Conservation (phyloP, 2,888 invertebrate species). For the Tuberolachnus salignus region DNA sequence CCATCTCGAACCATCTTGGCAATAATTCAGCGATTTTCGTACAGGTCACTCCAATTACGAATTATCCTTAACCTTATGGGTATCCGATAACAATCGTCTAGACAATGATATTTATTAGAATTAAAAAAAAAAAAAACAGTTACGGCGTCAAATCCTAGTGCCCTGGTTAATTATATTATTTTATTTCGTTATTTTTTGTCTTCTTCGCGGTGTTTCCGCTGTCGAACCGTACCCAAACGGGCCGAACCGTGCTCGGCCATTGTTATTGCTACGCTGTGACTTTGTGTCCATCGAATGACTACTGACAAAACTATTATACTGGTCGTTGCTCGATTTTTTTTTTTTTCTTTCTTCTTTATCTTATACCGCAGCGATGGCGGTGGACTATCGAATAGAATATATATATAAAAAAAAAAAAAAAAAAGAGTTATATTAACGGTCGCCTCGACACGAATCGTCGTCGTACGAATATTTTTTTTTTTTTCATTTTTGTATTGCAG, state of each 20-base stretch:
- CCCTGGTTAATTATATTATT: background rate
- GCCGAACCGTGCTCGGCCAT: conserved; percentile 29
- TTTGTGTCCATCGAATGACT: conserved; percentile 15
- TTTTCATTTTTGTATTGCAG: no score
- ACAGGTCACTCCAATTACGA: conserved; percentile 17
- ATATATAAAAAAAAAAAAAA: no score
- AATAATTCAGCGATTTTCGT: conserved; percentile 1
- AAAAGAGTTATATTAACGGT: conserved; percentile 37
- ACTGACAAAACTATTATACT: conserved; percentile 27
- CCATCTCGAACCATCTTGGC: no score
- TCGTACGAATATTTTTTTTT: background rate
- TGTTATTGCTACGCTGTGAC: background rate
- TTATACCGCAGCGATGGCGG: background rate
- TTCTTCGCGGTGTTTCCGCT: conserved; percentile 10
- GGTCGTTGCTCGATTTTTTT: conserved; percentile 14
- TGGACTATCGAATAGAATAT: background rate
- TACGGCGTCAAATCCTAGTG: conserved; percentile 6
- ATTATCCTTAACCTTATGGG: no score
- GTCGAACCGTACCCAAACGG: background rate
- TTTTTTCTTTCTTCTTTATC: background rate
- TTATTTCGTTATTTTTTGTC: background rate
- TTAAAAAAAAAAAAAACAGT: no score
- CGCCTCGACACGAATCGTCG: background rate
- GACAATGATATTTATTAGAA: no score
- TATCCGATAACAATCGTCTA: no score